A percentile compares a stretch with the other conserved stretches of the same genome.
Evolutionary conservation across 1,140 invertebrate genomes (phyloP).

Genomic region (Sycophaga agraensis): DNA sequence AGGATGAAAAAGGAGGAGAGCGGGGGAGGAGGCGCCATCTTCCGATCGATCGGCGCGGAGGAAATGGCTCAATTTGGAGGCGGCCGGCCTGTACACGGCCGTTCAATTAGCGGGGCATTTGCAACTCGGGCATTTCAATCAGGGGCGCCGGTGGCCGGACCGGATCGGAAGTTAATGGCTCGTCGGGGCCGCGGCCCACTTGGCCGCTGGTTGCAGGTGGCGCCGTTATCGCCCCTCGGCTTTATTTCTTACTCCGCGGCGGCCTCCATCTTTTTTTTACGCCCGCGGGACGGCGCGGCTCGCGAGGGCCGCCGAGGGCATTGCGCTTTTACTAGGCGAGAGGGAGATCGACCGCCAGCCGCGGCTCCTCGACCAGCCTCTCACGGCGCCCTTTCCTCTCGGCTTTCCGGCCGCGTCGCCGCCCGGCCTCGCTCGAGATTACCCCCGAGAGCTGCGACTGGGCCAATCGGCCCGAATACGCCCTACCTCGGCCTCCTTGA

Average conservation of each 20-base stretch:
- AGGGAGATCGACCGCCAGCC: slow-evolving; percentile 33
- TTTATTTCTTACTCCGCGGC: neutral
- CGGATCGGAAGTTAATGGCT: slow-evolving; percentile 12
- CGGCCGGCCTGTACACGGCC: no score
- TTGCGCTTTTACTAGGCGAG: slow-evolving; percentile 33
- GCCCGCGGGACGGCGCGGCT: no score
- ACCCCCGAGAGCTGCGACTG: no score
- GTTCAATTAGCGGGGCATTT: slow-evolving; percentile 21
- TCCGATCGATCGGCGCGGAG: no score
- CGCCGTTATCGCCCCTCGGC: neutral
- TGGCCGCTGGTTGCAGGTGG: neutral
- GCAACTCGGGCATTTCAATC: slow-evolving; percentile 19
- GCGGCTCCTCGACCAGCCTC: slow-evolving; percentile 1
- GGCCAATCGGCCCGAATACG: no score
- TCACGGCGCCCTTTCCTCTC: neutral
- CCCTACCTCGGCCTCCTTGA: no score
- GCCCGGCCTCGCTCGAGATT: no score
- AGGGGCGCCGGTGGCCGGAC: neutral
- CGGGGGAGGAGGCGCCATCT: no score
- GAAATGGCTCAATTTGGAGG: slow-evolving; percentile 21
- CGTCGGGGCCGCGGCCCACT: neutral
- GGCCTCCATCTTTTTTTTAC: slow-evolving; percentile 9
- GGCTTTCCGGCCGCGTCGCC: neutral
- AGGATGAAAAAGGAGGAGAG: no score
- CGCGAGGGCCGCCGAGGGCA: neutral